Base-by-base conservation (phyloP, 2,113 vertebrate genomes). In the Halcyon malimbica region DNA sequence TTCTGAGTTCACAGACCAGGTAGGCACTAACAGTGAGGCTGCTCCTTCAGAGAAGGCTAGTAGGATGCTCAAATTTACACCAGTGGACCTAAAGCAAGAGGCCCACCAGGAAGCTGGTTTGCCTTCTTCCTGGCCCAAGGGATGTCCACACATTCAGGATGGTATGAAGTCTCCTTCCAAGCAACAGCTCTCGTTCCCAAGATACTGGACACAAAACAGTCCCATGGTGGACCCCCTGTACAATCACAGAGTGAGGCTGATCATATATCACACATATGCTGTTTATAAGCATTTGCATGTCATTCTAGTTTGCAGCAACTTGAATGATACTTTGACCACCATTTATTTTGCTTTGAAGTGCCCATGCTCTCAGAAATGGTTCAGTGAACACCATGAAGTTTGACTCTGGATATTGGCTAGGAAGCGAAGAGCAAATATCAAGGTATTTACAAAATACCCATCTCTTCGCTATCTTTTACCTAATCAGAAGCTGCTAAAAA, bases 401-500 rank as follows among this genome's bases (percentile, higher is more conserved):
- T 48, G 17, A 29, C 56, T 82, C 25, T 56, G 25, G 39, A 46
- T 85, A 39, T 42, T 78, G 7, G 18, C 4, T 1, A 42, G 33
- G 33, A 84, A 90, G 9, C 70, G 12, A 75, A 64, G 5, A 87
- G 41, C 25, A 91, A 86, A 51, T 63, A 86, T 9, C 42, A 76
- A 75, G n/a, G 64, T 50, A 37, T 16, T 76, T 71, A 44, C 11
- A 69, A 62, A 93, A 60, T 57, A 57, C 5, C 15, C 28, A 20
- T 26, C 17, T 53, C 71, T 25, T 19, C 48, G 3, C 3, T 37
- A 41, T 62, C 69, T 94, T 84, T 73, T 46, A 59, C 71, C n/a
- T 46, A 31, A 73, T n/a, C 50, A 81, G 71, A 90, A 91, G 33
- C 68, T 87, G 46, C 59, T 87, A 83, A 93, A 76, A 44, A 85